These are phyloP conservation scores for Cenopis cana DNA, from an alignment of 2,888 invertebrate species.

Conservation along the genomic window DNA sequence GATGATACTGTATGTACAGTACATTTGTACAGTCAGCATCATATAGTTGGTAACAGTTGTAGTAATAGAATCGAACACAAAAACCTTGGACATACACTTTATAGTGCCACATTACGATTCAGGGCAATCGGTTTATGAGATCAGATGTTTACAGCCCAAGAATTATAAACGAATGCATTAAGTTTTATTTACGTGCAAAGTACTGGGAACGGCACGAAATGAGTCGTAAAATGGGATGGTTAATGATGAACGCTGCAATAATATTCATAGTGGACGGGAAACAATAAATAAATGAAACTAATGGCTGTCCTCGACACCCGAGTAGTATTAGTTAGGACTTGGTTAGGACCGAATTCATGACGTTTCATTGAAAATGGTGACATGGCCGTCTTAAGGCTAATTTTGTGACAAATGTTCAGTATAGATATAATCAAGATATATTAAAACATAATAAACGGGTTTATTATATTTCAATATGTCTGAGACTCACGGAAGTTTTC, in stretches of 20 bases:
- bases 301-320: not conserved
- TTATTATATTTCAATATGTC: no score
- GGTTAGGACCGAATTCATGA: no score
- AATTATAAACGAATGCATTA: constrained; percentile 33
- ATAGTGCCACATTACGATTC: constrained; percentile 15
- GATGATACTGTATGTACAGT: no score
- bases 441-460: no score
- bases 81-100: constrained; percentile 7
- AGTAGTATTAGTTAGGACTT: no score
- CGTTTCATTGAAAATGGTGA: no score
- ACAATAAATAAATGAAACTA: constrained; percentile 9
- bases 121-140: constrained; percentile 22
- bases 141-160: constrained; percentile 12
- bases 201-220: constrained; percentile 16
- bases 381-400: no score
- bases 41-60: no score
- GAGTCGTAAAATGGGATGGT: constrained; percentile 19
- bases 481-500: no score
- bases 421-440: no score
- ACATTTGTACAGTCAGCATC: no score
- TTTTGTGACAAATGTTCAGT: no score
- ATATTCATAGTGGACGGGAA: constrained; percentile 12
- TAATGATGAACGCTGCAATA: constrained; percentile 10
- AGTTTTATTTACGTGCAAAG: constrained; percentile 29
- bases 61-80: not conserved